phyloP scores from a whole-genome alignment of 2,797 vertebrate genomes.

The Acanthis flammea region DNA sequence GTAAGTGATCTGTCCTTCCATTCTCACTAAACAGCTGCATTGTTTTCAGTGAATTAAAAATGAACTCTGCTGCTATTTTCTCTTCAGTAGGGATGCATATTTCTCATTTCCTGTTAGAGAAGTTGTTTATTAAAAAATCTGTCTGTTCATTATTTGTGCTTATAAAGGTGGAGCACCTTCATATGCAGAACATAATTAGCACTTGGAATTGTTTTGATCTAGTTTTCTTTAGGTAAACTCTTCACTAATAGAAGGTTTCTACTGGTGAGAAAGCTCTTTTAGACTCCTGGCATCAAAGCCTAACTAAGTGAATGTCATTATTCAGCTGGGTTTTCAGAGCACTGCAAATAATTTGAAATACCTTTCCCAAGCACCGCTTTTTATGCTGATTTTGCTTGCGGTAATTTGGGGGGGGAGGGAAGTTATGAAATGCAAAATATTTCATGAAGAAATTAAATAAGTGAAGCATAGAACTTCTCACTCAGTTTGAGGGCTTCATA shows the following conservation, averaged over 20 bases:
- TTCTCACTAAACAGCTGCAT: not conserved
- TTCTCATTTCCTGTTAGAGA: not conserved
- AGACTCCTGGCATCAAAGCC: not conserved
- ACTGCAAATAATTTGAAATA: not conserved
- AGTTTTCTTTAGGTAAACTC: slow-evolving; percentile 12
- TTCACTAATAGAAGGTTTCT: not conserved
- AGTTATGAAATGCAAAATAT: not conserved
- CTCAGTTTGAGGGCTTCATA: not conserved
- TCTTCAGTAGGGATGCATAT: not conserved
- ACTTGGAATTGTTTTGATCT: slow-evolving; percentile 42
- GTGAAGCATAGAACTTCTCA: not conserved
- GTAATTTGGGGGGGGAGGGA: not conserved
- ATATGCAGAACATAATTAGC: slow-evolving; percentile 31
- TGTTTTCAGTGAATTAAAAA: not conserved
- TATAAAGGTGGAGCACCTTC: slow-evolving; percentile 9
- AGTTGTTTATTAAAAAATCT: slow-evolving; percentile 19
- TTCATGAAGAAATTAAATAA: not conserved
- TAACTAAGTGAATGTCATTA: not conserved
- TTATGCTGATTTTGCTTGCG: not conserved
- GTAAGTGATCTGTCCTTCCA: not conserved
- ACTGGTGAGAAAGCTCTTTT: not conserved
- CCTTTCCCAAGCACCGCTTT: not conserved
- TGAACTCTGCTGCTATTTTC: not conserved
- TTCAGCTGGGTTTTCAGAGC: not conserved
- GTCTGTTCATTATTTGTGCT: not conserved